A percentile compares a stretch with the other conserved stretches of the same genome.
These are phyloP conservation scores for Bujurquina vittata DNA, from an alignment of 2,113 vertebrate genomes.

Conservation along the genomic window DNA sequence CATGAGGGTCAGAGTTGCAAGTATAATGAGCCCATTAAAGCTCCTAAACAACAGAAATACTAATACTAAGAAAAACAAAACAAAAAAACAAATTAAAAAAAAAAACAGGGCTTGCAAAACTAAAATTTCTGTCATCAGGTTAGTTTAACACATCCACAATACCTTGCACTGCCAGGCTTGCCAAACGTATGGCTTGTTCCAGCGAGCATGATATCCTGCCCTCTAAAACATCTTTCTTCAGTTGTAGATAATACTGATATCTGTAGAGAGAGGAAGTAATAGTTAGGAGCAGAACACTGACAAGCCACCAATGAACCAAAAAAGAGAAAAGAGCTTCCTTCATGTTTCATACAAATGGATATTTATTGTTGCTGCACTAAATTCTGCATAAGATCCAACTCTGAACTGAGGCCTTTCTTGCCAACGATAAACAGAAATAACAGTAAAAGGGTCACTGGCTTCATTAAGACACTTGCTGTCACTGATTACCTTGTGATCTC, in stretches of 20 bases:
- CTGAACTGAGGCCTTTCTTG: neutral
- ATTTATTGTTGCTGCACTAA: neutral
- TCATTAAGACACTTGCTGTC: neutral
- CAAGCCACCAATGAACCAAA: neutral
- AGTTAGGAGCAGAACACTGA: neutral
- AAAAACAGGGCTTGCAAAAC: neutral
- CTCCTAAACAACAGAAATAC: neutral
- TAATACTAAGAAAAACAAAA: neutral
- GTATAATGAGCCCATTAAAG: too few species aligned
- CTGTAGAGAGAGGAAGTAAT: slow-evolving; percentile 70
- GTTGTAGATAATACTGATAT: slow-evolving; percentile 99
- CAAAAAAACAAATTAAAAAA: neutral
- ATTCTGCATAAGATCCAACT: neutral
- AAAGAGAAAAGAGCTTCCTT: neutral
- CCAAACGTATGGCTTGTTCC: slow-evolving; percentile 93
- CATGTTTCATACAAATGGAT: neutral
- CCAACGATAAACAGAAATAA: neutral
- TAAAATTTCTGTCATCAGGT: neutral
- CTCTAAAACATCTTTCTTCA: slow-evolving; percentile 97
- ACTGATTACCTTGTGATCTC: slow-evolving; percentile 92
- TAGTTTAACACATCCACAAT: slow-evolving; percentile 43
- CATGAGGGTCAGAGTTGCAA: neutral
- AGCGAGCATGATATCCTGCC: slow-evolving; percentile 92
- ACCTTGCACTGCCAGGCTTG: slow-evolving; percentile 97
- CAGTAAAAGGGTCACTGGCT: neutral